A percentile compares a stretch with the other conserved stretches of the same genome.
Conservation (phyloP, 2,888 invertebrate genomes). For the Brassicogethes aeneus region DNA sequence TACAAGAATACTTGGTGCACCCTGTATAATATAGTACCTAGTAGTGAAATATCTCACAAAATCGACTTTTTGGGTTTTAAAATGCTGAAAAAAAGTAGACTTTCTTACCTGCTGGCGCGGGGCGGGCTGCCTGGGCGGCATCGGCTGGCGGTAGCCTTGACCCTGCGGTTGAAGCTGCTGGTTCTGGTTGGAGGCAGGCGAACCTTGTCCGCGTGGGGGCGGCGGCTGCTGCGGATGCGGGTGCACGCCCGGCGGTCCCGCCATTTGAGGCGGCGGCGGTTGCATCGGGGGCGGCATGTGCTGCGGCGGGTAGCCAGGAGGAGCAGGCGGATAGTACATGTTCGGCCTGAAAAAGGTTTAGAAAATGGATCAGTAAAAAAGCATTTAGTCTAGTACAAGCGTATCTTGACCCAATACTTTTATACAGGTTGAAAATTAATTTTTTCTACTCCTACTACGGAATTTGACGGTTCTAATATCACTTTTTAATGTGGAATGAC, state of each 20-base stretch:
- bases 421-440: too few relatives aligned
- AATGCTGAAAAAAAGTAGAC: too few relatives aligned
- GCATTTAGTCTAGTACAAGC: too few relatives aligned
- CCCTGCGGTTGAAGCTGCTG: slow-evolving; percentile 12
- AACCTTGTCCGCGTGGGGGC: slow-evolving; percentile 22
- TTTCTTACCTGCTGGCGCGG: slow-evolving; percentile 24
- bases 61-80: too few relatives aligned
- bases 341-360: slow-evolving; percentile 26
- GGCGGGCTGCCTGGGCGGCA: slow-evolving; percentile 14
- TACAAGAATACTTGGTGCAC: too few relatives aligned
- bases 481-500: too few relatives aligned
- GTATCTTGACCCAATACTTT: too few relatives aligned
- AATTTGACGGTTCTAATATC: too few relatives aligned
- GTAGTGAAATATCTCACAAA: too few relatives aligned
- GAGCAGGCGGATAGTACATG: slow-evolving; percentile 34
- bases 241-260: slow-evolving; percentile 31
- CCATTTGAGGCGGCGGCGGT: slow-evolving; percentile 36
- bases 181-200: slow-evolving; percentile 17
- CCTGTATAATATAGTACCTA: too few relatives aligned
- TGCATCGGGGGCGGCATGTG: slow-evolving; percentile 31
- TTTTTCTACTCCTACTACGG: too few relatives aligned
- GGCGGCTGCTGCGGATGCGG: slow-evolving; percentile 30
- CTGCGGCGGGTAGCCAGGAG: slow-evolving; percentile 39
- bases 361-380: too few relatives aligned
- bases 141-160: slow-evolving; percentile 3